Percentiles rank a stretch among this genome's conserved stretches.
phyloP scores from a whole-genome alignment of 2,797 vertebrate genomes.

The Rhadinocentrus ornatus region DNA sequence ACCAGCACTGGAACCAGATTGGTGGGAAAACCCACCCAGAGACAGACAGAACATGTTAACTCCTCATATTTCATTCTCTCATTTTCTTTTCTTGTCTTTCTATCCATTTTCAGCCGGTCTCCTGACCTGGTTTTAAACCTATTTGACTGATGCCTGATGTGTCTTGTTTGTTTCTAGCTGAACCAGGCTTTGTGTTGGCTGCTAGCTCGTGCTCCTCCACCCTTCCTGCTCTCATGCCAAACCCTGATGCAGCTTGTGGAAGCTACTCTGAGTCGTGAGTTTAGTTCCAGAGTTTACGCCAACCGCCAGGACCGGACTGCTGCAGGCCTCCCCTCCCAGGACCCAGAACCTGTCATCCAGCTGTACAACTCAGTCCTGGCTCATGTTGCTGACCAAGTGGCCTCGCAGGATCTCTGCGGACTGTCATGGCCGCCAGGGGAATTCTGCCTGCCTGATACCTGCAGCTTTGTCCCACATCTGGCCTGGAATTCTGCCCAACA shows the following conservation, averaged over 20 bases:
- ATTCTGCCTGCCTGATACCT: constrained; percentile 84
- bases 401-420: constrained; percentile 82
- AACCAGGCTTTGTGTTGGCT: constrained; percentile 87
- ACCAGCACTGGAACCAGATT: too few species aligned
- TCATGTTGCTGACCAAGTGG: constrained; percentile 85
- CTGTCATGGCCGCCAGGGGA: constrained; percentile 92
- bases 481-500: constrained; percentile 89
- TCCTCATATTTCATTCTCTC: too few species aligned
- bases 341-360: constrained; percentile 83
- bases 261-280: constrained; percentile 84
- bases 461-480: constrained; percentile 85
- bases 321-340: constrained; percentile 83
- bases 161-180: constrained; percentile 72
- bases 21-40: too few species aligned
- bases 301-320: constrained; percentile 83
- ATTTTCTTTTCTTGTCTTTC: too few species aligned
- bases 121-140: not conserved
- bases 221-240: constrained; percentile 83
- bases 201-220: constrained; percentile 80
- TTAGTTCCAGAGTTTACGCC: constrained; percentile 84
- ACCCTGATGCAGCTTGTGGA: constrained; percentile 90
- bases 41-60: too few species aligned
- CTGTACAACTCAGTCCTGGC: constrained; percentile 89
- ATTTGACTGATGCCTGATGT: not conserved
- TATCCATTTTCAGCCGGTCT: too few species aligned